Conservation (phyloP, 2,888 invertebrate species). For the Agrochola circellaris region DNA sequence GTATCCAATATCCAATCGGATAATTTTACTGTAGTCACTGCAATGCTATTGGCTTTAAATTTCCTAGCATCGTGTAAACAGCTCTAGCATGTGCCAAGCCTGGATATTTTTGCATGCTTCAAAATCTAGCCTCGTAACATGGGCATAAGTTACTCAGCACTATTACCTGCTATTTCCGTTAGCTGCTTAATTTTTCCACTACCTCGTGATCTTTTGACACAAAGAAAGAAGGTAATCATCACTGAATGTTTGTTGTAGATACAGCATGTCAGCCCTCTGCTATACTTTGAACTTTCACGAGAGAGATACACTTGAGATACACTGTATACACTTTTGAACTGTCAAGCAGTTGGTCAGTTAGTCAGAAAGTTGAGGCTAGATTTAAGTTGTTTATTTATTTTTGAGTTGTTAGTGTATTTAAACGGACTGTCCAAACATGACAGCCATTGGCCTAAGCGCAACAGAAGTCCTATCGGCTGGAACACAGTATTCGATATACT, state of each 20-base stretch:
- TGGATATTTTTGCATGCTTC: too few relatives aligned
- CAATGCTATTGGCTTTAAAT: too few relatives aligned
- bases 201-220: constrained; percentile 14
- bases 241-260: not conserved
- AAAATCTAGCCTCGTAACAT: not conserved
- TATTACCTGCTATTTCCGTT: constrained; percentile 23
- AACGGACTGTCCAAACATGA: not conserved
- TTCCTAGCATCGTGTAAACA: too few relatives aligned
- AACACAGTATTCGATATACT: constrained; percentile 27
- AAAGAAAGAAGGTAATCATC: constrained; percentile 25
- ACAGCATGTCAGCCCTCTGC: not conserved
- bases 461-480: not conserved
- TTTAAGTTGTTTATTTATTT: not conserved
- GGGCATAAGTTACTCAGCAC: not conserved
- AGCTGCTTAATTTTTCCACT: constrained; percentile 20
- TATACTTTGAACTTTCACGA: not conserved
- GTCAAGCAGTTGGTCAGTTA: not conserved
- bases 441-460: not conserved
- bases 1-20: too few relatives aligned
- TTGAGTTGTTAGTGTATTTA: not conserved
- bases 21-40: too few relatives aligned
- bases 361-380: not conserved
- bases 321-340: constrained; percentile 13
- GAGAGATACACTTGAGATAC: not conserved
- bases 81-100: too few relatives aligned